These are phyloP conservation scores for Mythimna vitellina DNA, from an alignment of 2,888 invertebrate species.

Conservation along the genomic window DNA sequence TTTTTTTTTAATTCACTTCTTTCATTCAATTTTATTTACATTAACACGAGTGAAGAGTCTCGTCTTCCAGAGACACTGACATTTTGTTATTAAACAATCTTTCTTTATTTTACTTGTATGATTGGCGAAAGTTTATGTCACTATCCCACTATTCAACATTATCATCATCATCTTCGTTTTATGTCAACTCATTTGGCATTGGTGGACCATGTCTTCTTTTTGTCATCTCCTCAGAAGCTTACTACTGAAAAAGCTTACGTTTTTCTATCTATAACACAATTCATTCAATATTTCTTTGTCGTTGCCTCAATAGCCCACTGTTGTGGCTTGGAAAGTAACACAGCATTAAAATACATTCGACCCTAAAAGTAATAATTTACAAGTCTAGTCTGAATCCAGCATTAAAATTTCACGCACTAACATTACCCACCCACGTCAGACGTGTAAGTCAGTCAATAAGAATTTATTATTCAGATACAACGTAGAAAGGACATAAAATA, in stretches of 20 bases:
- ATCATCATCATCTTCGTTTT: neutral
- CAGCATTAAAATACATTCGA: neutral
- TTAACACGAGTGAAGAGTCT: neutral
- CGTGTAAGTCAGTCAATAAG: constrained; percentile 14
- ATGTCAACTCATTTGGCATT: neutral
- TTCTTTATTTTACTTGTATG: neutral
- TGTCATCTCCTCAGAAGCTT: neutral
- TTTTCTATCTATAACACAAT: neutral
- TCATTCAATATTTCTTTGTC: too few relatives aligned
- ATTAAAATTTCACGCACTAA: constrained; percentile 12
- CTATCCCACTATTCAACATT: neutral
- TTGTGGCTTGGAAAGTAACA: neutral
- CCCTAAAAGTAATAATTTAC: constrained; percentile 5
- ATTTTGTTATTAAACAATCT: neutral
- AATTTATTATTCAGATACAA: constrained; percentile 39
- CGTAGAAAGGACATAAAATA: constrained; percentile 11
- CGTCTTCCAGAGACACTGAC: neutral
- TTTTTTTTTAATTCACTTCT: neutral
- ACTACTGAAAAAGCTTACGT: too few relatives aligned
- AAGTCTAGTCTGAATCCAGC: neutral
- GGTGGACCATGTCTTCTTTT: neutral
- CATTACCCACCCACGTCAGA: constrained; percentile 22
- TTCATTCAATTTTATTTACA: neutral
- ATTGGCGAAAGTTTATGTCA: neutral
- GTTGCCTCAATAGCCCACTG: too few relatives aligned